phyloP scores from a whole-genome alignment of 2,113 vertebrate genomes.

The Holacanthus passer region DNA sequence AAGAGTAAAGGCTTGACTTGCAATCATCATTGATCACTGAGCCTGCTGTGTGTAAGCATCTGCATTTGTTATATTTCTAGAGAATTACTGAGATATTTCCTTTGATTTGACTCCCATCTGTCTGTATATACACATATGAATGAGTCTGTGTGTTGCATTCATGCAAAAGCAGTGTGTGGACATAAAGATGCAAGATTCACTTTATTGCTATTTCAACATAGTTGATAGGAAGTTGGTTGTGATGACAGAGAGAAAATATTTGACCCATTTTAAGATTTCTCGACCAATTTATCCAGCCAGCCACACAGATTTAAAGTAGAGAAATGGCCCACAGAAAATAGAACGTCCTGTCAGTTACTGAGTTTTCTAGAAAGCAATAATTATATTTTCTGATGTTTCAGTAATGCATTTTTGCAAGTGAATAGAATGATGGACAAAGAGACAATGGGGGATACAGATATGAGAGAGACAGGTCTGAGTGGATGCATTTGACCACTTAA shows the following conservation, averaged over 20 bases:
- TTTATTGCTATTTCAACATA: not conserved
- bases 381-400: slow-evolving; percentile 17
- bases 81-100: not conserved
- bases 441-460: slow-evolving; percentile 12
- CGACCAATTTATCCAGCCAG: not conserved
- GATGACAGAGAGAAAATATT: not conserved
- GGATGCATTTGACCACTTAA: slow-evolving; percentile 42
- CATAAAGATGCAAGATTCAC: not conserved
- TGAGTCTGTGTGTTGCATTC: not conserved
- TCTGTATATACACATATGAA: not conserved
- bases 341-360: slow-evolving; percentile 1
- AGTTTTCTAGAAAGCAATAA: not conserved
- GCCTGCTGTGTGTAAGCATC: too few relatives aligned
- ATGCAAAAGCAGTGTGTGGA: not conserved
- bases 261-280: not conserved
- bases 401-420: slow-evolving; percentile 13
- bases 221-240: not conserved
- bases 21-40: too few relatives aligned
- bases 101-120: too few relatives aligned
- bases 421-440: slow-evolving; percentile 32
- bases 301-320: slow-evolving; percentile 3
- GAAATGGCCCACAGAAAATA: slow-evolving; percentile 5
- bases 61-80: not conserved
- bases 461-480: slow-evolving; percentile 2
- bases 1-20: not conserved